Base-by-base conservation (phyloP, 2,113 vertebrate genomes). In the Falcunculus frontatus region DNA sequence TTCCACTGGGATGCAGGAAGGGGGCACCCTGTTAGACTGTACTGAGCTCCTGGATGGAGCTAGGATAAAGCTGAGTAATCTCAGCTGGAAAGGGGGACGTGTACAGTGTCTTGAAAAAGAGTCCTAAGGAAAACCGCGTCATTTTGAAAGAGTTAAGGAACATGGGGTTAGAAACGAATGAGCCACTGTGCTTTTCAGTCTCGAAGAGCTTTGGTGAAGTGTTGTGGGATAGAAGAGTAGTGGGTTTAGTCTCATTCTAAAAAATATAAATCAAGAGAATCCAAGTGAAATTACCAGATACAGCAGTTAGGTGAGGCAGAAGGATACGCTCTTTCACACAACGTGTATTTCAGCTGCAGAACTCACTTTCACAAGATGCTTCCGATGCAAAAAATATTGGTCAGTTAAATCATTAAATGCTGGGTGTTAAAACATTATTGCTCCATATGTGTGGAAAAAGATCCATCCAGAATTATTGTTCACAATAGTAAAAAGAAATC, bases 101-200 rank as follows among this genome's bases (percentile, higher is more conserved):
- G 13, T 41, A n/a, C 9, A 80, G 12, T 15, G 47, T 41, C 63
- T 68, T 63, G 30, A 80, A 52, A 62, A 79, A 75, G 6, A 73
- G 11, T 25, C 63, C 37, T 50, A 30, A 32, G 16, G 33, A 76
- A 83, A 67, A 35, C 3, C 9, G 2, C 25, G 11, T 27, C 4
- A 37, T 26, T 65, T 42, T 57, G 52, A 41, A 89, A 63, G 37
- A 63, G 16, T 35, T 49, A 27, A 84, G 42, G 33, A 72, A 56
- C 11, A 15, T 1, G 2, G 35, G 11, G 5, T 29, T 73, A 5
- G 4, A 72, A 82, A 85, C 0, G 0, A 68, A 83, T 32, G 13
- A 80, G 42, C 49, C 35, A 32, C 42, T 49, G 12, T 55, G 49
- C 53, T 84, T 80, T 87, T 92, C 50, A 46, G 13, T 42, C 56